Base-by-base conservation (phyloP, 1,140 invertebrate genomes). In the Caenorhabditis brenneri region DNA sequence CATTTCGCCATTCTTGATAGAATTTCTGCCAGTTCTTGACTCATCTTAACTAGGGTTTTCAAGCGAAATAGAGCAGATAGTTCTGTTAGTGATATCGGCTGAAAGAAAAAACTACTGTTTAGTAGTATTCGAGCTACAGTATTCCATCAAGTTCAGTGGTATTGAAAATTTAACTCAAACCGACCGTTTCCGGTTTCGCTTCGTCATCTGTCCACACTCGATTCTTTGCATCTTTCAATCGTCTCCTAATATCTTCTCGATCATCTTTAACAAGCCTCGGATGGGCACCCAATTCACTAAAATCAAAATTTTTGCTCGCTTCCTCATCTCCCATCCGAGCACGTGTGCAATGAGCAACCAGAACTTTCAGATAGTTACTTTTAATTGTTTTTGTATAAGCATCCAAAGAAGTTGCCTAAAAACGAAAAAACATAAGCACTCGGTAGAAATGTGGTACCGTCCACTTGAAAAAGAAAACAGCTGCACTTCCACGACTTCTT, bases 271-370 rank as follows among this genome's bases (percentile, higher is more conserved):
- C 65, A 33, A 74, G 10, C 46, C 65, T 42, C 10, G 65, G 65
- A 74, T 74, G 42, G 19, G 33, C 36, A 42, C 65, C 65, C 65
- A 74, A 31, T 42, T 74, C 65, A 74, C 65, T 74, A n/a, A 36
- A 74, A 27, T 74, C 65, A 24, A 74, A 74, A 12, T 39, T 27
- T 15, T 74, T 74, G 36, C 65, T 74, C 9, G 65, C 65, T 10
- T 74, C 36, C n/a, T 74, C 65, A 42, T 74, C 65, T 46, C 65
- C 65, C n/a, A n/a, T 9, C 9, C 65, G 65, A 74, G 65, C 33
- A 22, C 65, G 65, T 24, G 65, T 74, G 29, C 65, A 74, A 74
- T 74, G 65, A 27, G 33, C 19, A 74, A 39, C n/a, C n/a, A 74
- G 16, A 9, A 46, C 9, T 74, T 24, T 74, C 36, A 74, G n/a